Conservation (phyloP, 2,113 vertebrate species). For the Vombatus ursinus region DNA sequence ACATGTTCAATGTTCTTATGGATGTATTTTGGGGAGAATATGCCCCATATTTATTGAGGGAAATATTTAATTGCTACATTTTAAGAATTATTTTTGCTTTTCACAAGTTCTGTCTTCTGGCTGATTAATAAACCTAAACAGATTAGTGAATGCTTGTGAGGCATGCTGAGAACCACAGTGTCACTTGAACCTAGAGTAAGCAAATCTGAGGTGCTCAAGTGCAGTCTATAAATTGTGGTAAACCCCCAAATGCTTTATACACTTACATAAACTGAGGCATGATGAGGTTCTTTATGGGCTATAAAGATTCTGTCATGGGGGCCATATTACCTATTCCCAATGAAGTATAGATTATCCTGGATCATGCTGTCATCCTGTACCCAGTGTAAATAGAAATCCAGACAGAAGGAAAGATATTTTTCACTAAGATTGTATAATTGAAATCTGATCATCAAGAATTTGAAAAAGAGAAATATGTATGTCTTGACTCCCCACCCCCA, state of each 20-base stretch:
- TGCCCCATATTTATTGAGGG: too few species aligned
- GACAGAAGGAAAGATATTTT: slow-evolving; percentile 51
- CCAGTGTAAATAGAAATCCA: slow-evolving; percentile 18
- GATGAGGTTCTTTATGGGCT: background rate
- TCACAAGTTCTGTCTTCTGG: too few species aligned
- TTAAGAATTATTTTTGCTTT: too few species aligned
- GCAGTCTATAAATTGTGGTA: too few species aligned
- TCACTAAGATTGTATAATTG: slow-evolving; percentile 66
- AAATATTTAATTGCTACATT: too few species aligned
- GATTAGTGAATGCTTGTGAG: too few species aligned
- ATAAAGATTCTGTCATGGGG: background rate
- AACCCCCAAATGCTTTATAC: too few species aligned
- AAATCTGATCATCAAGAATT: slow-evolving; percentile 68
- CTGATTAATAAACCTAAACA: too few species aligned
- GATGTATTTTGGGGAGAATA: too few species aligned
- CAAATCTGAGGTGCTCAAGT: too few species aligned
- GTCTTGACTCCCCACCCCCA: slow-evolving; percentile 28
- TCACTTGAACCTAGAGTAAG: too few species aligned
- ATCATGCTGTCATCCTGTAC: slow-evolving; percentile 15
- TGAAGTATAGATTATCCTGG: background rate
- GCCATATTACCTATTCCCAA: background rate
- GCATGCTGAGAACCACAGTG: too few species aligned
- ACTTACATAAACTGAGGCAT: slow-evolving; percentile 24
- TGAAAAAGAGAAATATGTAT: slow-evolving; percentile 64
- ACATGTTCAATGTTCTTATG: background rate